Percentiles rank a stretch among this genome's conserved stretches.
phyloP scores from a whole-genome alignment of 2,113 vertebrate species.

The Serilophus lunatus region DNA sequence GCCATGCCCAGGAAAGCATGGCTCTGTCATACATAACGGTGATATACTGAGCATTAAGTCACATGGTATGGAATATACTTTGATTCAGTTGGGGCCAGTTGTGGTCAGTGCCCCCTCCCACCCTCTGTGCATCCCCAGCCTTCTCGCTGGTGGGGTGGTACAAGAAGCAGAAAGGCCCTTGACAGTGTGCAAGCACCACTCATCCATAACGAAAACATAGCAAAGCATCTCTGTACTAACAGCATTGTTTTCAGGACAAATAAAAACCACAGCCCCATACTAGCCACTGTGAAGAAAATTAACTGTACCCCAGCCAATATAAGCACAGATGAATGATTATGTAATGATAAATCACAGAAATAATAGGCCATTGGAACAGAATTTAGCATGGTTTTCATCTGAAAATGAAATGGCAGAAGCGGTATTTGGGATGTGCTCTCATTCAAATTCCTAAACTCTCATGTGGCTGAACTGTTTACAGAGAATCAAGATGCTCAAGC shows the following conservation, averaged over 20 bases:
- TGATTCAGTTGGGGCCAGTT: too few relatives aligned
- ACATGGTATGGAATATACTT: neutral
- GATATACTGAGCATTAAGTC: neutral
- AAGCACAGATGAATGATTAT: neutral
- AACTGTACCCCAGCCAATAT: neutral
- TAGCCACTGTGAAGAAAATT: neutral
- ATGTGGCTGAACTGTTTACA: neutral
- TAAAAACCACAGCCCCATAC: neutral
- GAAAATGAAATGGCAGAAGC: neutral
- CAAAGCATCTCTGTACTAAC: neutral
- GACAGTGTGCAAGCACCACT: neutral
- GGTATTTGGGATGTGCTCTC: neutral
- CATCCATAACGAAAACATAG: neutral
- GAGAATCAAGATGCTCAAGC: neutral
- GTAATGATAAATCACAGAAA: neutral
- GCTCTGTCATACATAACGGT: neutral
- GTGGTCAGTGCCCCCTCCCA: neutral
- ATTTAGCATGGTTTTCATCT: neutral
- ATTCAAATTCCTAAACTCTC: neutral
- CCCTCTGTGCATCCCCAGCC: neutral
- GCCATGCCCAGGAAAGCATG: neutral
- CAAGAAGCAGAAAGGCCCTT: neutral
- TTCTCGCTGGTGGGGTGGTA: neutral
- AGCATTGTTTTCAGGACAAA: neutral
- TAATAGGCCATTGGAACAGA: neutral